Conservation (phyloP, 1,140 invertebrate genomes). For the Drosophila navojoa region DNA sequence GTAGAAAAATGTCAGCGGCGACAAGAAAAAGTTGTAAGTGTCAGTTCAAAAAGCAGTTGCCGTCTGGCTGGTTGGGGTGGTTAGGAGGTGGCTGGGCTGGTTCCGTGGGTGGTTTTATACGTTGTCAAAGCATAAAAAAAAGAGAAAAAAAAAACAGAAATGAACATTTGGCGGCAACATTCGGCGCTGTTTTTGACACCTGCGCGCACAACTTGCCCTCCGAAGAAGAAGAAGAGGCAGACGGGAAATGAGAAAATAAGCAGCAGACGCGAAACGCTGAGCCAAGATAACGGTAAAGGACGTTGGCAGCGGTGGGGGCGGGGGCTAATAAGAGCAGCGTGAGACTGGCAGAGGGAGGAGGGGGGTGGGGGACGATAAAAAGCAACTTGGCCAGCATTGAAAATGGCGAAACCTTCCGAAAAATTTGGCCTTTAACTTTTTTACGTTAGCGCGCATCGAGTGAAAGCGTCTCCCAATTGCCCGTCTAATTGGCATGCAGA, state of each 20-base stretch:
- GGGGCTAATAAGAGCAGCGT: too few relatives aligned
- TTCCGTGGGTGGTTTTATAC: slow-evolving; percentile 15
- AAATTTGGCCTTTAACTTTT: slow-evolving; percentile 56
- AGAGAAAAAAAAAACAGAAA: too few relatives aligned
- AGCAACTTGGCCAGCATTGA: slow-evolving; percentile 31
- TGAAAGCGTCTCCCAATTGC: slow-evolving; percentile 50
- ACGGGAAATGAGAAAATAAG: slow-evolving; percentile 79
- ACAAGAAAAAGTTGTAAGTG: slow-evolving; percentile 74
- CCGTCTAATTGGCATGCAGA: slow-evolving; percentile 76
- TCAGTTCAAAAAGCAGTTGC: slow-evolving; percentile 50
- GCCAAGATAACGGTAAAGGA: slow-evolving; percentile 18
- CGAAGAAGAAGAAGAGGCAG: slow-evolving; percentile 16
- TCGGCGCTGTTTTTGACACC: slow-evolving; percentile 70
- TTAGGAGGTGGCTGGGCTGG: background rate
- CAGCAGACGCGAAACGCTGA: slow-evolving; percentile 19
- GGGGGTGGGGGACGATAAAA: slow-evolving; percentile 39
- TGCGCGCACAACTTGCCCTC: slow-evolving; percentile 55
- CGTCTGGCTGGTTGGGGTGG: background rate
- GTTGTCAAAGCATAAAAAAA: slow-evolving; percentile 77
- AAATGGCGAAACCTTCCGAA: slow-evolving; percentile 31
- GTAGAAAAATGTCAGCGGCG: slow-evolving; percentile 76
- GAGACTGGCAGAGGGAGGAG: background rate
- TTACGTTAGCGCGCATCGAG: slow-evolving; percentile 43
- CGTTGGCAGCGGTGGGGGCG: too few relatives aligned
- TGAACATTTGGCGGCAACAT: slow-evolving; percentile 53